Evolutionary conservation across 2,797 vertebrate species (phyloP), one percentile per base, ranked within the genome.

Genomic region (Neomorphus geoffroyi): DNA sequence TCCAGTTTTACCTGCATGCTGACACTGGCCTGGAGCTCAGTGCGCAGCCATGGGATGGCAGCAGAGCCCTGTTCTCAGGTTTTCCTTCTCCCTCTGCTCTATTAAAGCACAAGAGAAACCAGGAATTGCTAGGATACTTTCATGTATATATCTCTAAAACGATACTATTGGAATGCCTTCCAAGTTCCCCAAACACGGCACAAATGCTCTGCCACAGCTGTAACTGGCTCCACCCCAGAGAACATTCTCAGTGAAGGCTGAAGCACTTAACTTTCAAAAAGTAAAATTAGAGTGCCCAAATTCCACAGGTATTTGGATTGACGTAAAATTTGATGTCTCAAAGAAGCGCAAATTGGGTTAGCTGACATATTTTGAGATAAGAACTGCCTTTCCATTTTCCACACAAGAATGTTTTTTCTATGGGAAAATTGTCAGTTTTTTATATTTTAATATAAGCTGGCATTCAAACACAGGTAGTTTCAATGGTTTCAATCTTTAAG

Each of bases 11-110:
- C 35, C 30, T 7, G 15, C 15, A 2, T 3, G 11, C 37, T 28
- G 33, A 12, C 4, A 48, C 0, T 3, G 28, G 72, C 18, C 57
- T 8, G 0, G 19, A n/a, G 18, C 46, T 62, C 70, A 28, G 33
- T 0, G 3, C 58, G 57, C 69, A 84, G 64, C 65, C 82, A 69
- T 10, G 37, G 43, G 71, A 70, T 41, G 79, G 91, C 79, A 86
- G 60, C 10, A 18, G 32, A 85, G 64, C 14, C 23, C 21, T 8
- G 50, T 33, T 39, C 28, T 33, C 75, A 7, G 2, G 10, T 32
- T 57, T 64, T 39, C 28, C 45, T 66, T 48, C 33, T 48, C 73
- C n/a, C 30, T 67, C 3, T 1, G 32, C 27, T 87, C 58, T 27
- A 74, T 4, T 18, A 16, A 72, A 84, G 58, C 1, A 2, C 54